Percentiles rank a stretch among this genome's conserved stretches.
phyloP scores from a whole-genome alignment of 2,797 vertebrate genomes.

The Coregonus sp. region DNA sequence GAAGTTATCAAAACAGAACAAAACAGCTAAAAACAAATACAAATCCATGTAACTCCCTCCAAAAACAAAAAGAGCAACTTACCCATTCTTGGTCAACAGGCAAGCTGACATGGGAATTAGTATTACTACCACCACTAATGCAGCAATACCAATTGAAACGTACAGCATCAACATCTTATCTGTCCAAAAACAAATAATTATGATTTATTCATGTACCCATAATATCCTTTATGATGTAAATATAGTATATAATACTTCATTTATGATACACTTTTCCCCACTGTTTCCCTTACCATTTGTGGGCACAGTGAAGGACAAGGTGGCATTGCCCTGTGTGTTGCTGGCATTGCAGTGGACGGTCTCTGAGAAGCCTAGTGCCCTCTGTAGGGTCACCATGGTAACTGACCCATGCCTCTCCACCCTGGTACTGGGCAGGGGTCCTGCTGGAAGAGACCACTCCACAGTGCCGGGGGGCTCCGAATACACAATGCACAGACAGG shows the following conservation, averaged over 20 bases:
- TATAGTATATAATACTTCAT: too few species aligned
- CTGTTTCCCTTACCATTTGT: conserved; percentile 34
- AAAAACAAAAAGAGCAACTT: conserved; percentile 18
- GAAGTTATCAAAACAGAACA: not conserved
- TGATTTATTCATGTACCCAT: too few species aligned
- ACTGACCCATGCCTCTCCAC: conserved; percentile 34
- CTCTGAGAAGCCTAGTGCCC: too few species aligned
- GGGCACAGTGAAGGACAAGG: conserved; percentile 39
- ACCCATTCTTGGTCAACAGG: conserved; percentile 54
- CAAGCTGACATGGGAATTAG: conserved; percentile 40
- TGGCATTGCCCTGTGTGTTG: not conserved
- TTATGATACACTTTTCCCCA: too few species aligned
- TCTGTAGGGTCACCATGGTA: too few species aligned
- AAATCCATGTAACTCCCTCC: too few species aligned
- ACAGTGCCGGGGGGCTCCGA: conserved; percentile 21
- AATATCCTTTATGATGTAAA: too few species aligned
- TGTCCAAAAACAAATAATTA: conserved; percentile 46
- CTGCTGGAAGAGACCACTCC: conserved; percentile 48
- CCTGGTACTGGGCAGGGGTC: conserved; percentile 29
- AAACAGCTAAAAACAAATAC: not conserved
- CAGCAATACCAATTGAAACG: conserved; percentile 35
- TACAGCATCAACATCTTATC: conserved; percentile 36
- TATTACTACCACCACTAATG: conserved; percentile 34
- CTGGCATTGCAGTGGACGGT: too few species aligned
- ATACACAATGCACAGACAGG: conserved; percentile 61